Base-by-base conservation (phyloP, 2,797 vertebrate genomes). In the Miichthys miiuy region DNA sequence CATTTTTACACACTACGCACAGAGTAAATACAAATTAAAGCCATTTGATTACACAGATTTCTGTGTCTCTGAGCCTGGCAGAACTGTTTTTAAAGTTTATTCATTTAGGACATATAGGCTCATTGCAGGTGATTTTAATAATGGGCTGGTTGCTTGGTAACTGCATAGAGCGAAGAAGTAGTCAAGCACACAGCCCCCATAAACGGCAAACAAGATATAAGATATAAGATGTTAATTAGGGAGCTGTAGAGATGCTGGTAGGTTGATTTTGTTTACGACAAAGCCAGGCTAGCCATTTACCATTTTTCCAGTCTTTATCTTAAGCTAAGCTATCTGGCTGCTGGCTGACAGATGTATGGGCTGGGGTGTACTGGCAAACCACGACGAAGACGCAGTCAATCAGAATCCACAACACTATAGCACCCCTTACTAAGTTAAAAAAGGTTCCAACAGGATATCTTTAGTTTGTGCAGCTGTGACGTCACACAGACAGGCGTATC, bases 81-180 rank as follows among this genome's bases (percentile, higher is more conserved):
- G 34, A 38, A 38, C 34, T 38, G 34, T 38, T 38, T 38, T 38
- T 38, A 38, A 38, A 38, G 34, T 38, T 34, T 34, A 34, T 34
- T 34, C 34, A 38, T 38, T 38, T 38, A 38, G 34, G 34, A 38
- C 34, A 38, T 5, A 44, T 23, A 18, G 17, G 7, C 13, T 62
- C 51, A 72, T 47, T 47, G 20, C 51, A 55, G 13, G 38, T 30
- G 9, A 11, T 47, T 23, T 65, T 16, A 48, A 30, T 74, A 34
- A 55, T 27, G 21, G n/a, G 41, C 58, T 7, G 20, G 21, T 41
- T 62, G n/a, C 27, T 21, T 48, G 46, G 41, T 63, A 38, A 48
- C 52, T 68, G 67, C 25, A 42, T 10, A 21, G 18, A 42, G 41
- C 41, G 38, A 58, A 60, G 42, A 51, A 66, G 48, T 46, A 44